Evolutionary conservation across 2,113 vertebrate genomes (phyloP).

Genomic region (Lutjanus erythropterus): DNA sequence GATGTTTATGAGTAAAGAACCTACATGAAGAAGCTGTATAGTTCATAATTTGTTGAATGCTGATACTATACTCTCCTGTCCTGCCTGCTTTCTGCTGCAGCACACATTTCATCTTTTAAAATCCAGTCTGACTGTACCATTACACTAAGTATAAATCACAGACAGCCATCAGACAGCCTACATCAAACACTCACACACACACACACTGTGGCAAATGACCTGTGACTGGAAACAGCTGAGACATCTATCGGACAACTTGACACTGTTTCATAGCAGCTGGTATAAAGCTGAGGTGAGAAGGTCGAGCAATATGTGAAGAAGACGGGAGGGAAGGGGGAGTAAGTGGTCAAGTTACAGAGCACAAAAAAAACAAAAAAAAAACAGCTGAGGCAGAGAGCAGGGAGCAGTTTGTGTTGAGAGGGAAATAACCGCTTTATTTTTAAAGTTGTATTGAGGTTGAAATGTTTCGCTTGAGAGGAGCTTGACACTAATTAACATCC

Average conservation of each 20-base stretch:
- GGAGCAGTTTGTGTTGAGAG: background rate
- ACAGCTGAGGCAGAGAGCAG: background rate
- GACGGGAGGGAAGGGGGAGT: background rate
- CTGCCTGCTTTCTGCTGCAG: background rate
- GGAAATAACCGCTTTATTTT: background rate
- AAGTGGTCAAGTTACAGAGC: background rate
- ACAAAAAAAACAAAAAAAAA: background rate
- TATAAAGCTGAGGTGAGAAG: constrained; percentile 3
- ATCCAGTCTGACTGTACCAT: background rate
- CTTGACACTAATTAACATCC: background rate
- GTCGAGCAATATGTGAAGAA: background rate
- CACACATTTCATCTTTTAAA: background rate
- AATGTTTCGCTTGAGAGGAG: background rate
- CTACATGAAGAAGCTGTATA: background rate
- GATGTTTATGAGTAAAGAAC: background rate
- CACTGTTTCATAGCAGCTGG: background rate
- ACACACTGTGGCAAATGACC: background rate
- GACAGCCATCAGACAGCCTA: constrained; percentile 2
- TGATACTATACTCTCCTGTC: background rate
- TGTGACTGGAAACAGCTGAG: constrained; percentile 12
- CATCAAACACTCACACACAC: background rate
- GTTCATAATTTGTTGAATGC: background rate
- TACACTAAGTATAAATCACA: background rate
- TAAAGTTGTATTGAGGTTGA: background rate
- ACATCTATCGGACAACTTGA: background rate